Conservation (phyloP, 1,140 invertebrate genomes). For the Coptotermes formosanus region DNA sequence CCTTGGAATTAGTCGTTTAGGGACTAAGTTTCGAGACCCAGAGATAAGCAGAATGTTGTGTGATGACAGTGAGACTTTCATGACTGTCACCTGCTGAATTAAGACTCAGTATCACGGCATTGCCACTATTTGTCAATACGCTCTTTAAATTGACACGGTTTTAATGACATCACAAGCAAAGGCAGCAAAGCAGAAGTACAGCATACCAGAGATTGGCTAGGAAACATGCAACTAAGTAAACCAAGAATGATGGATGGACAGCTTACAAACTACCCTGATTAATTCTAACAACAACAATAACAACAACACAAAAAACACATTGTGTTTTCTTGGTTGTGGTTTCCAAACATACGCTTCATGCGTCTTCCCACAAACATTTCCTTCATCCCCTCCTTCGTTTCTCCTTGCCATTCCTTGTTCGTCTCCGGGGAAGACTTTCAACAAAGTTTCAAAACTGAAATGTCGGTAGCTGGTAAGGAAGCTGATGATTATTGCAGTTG, state of each 20-base stretch:
- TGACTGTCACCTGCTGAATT: no score
- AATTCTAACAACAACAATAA: not conserved
- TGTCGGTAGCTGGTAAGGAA: not conserved
- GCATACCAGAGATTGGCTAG: not conserved
- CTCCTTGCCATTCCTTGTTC: not conserved
- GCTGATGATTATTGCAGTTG: constrained; percentile 6
- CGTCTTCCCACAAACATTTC: not conserved
- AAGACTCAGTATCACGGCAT: no score
- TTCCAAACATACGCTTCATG: not conserved
- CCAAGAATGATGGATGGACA: not conserved
- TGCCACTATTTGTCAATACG: no score
- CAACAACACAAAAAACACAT: not conserved
- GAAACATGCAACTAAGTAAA: not conserved
- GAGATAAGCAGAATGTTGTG: no score
- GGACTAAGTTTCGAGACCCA: no score
- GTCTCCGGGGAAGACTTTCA: constrained; percentile 13
- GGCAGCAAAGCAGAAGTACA: no score
- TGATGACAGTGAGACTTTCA: no score
- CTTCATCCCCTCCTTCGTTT: not conserved
- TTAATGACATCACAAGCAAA: no score
- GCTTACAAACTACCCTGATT: not conserved
- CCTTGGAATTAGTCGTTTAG: no score
- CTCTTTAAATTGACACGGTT: no score
- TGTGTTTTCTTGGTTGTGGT: not conserved
- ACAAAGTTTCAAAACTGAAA: constrained; percentile 7